A percentile compares a stretch with the other conserved stretches of the same genome.
Conservation (phyloP, 2,113 vertebrate species). For the Eubucco bourcierii region DNA sequence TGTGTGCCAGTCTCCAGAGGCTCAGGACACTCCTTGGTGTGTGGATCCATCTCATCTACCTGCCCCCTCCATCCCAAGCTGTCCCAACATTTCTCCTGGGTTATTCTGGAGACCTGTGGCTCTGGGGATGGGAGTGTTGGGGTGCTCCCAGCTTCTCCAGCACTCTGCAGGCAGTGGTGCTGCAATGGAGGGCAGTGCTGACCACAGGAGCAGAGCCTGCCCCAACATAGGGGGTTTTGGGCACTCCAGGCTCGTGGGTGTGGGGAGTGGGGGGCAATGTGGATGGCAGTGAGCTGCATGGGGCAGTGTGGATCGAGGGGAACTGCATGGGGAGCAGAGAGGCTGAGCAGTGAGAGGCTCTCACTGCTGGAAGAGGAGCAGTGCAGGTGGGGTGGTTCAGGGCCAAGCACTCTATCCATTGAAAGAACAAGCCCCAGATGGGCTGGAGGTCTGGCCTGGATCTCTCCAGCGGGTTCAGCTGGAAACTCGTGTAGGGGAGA, state of each 20-base stretch:
- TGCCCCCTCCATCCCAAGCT: background rate
- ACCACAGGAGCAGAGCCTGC: background rate
- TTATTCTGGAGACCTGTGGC: background rate
- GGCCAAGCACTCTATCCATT: conserved; percentile 20
- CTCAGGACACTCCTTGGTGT: background rate
- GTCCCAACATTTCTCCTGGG: background rate
- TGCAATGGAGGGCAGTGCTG: background rate
- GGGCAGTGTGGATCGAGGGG: too few species aligned
- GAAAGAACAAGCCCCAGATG: conserved; percentile 24
- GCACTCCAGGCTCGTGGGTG: accelerated
- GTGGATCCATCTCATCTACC: background rate
- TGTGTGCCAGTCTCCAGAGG: background rate
- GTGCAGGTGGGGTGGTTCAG: conserved; percentile 31
- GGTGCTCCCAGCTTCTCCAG: background rate
- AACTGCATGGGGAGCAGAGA: too few species aligned
- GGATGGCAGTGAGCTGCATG: too few species aligned
- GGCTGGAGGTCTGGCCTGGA: conserved; percentile 32
- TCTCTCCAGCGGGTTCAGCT: conserved; percentile 31
- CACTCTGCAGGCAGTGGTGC: background rate
- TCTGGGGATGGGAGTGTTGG: background rate
- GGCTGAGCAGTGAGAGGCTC: background rate
- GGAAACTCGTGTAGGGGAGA: conserved; percentile 58
- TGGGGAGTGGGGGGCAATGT: background rate
- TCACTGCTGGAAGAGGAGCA: background rate
- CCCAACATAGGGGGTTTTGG: accelerated